phyloP scores from a whole-genome alignment of 2,113 vertebrate species.

The Sinocyclocheilus anophthalmus region DNA sequence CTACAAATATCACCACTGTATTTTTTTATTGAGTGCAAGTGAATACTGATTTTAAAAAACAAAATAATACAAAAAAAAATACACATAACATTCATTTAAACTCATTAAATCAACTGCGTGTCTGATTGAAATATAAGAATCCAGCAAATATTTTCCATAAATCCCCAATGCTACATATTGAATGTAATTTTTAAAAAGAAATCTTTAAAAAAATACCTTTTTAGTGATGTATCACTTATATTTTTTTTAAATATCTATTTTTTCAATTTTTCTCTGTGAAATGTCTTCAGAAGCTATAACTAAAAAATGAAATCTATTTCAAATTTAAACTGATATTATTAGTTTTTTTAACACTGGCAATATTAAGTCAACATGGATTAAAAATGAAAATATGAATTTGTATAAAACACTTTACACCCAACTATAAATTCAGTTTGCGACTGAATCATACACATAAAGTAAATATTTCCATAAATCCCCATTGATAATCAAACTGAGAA shows the following conservation, averaged over 20 bases:
- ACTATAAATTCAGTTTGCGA: background rate
- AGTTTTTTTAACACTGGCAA: background rate
- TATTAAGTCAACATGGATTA: background rate
- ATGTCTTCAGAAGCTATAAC: background rate
- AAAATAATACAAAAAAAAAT: background rate
- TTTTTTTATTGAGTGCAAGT: background rate
- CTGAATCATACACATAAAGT: background rate
- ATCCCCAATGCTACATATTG: background rate
- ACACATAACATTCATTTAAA: background rate
- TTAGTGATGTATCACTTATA: too few species aligned
- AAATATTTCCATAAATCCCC: background rate
- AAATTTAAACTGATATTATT: background rate
- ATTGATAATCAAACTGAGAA: conserved; percentile 44
- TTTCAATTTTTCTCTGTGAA: background rate
- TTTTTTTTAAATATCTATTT: too few species aligned
- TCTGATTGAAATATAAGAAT: background rate
- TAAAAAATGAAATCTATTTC: background rate
- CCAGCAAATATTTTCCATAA: background rate
- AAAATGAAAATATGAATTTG: background rate
- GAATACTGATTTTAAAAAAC: background rate
- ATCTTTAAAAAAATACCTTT: too few species aligned
- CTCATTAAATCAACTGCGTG: background rate
- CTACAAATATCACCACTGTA: background rate
- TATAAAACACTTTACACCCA: background rate
- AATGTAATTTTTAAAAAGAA: background rate